phyloP scores from a whole-genome alignment of 2,113 vertebrate species.

The Leptodactylus fuscus region DNA sequence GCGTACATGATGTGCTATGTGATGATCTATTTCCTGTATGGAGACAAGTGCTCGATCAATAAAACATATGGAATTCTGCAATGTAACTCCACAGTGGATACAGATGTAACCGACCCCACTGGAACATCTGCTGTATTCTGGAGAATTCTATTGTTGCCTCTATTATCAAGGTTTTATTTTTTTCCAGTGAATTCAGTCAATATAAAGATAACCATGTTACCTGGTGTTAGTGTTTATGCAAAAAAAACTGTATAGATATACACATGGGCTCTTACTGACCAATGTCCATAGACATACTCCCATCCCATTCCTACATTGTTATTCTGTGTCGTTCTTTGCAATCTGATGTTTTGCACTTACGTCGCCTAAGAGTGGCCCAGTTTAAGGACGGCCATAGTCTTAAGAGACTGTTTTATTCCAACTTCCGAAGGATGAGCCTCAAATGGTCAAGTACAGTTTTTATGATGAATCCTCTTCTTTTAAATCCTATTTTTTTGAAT shows the following conservation, averaged over 20 bases:
- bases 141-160: constrained; percentile 14
- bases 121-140: background rate
- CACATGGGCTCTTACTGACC: constrained; percentile 1
- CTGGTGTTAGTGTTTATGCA: constrained; percentile 19
- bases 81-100: background rate
- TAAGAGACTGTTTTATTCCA: constrained; percentile 20
- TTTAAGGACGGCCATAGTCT: background rate
- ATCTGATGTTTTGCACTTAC: constrained; percentile 1
- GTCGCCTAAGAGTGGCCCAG: constrained; percentile 15
- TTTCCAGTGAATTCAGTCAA: background rate
- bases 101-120: constrained; percentile 1
- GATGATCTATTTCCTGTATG: constrained; percentile 17
- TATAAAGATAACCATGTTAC: constrained; percentile 5
- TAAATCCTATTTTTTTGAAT: constrained; percentile 33
- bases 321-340: background rate
- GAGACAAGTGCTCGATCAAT: constrained; percentile 22
- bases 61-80: background rate
- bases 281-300: background rate
- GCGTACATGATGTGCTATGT: constrained; percentile 16
- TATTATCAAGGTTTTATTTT: constrained; percentile 1
- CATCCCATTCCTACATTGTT: background rate
- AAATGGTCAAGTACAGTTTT: constrained; percentile 46
- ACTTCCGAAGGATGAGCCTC: background rate
- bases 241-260: background rate
- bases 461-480: constrained; percentile 50